Conservation (phyloP, 2,113 vertebrate species). For the Cromileptes altivelis region DNA sequence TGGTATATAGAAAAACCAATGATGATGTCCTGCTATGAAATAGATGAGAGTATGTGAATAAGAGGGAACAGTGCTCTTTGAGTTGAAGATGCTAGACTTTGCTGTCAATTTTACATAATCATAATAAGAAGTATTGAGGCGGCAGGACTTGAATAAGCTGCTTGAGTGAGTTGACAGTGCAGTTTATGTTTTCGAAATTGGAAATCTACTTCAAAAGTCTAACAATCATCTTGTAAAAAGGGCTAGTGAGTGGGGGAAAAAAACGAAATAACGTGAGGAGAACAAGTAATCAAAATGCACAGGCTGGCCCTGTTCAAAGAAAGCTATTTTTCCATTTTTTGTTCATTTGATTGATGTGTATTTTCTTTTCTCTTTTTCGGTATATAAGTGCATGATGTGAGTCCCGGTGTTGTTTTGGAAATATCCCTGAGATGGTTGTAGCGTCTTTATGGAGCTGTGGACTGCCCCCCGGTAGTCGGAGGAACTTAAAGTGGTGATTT, state of each 20-base stretch:
- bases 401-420: constrained; percentile 59
- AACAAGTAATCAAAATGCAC: constrained; percentile 73
- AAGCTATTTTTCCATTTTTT: constrained; percentile 82
- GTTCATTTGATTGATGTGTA: constrained; percentile 48
- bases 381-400: constrained; percentile 72
- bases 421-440: constrained; percentile 59
- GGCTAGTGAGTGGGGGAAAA: constrained; percentile 59
- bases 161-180: constrained; percentile 13
- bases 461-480: constrained; percentile 47
- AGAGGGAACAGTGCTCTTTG: constrained; percentile 22
- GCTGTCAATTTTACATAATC: constrained; percentile 43
- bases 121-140: constrained; percentile 11
- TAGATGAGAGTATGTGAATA: constrained; percentile 25
- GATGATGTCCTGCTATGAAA: constrained; percentile 28
- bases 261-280: constrained; percentile 38
- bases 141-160: constrained; percentile 12
- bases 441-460: constrained; percentile 59
- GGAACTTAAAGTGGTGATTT: constrained; percentile 78
- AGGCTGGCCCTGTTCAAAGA: constrained; percentile 88
- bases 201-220: constrained; percentile 54
- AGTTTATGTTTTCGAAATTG: constrained; percentile 47
- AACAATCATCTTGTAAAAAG: constrained; percentile 71
- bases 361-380: constrained; percentile 36
- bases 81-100: constrained; percentile 43
- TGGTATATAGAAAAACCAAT: constrained; percentile 55